Conservation (phyloP, 2,113 vertebrate genomes). For the Corydoras maculifer region DNA sequence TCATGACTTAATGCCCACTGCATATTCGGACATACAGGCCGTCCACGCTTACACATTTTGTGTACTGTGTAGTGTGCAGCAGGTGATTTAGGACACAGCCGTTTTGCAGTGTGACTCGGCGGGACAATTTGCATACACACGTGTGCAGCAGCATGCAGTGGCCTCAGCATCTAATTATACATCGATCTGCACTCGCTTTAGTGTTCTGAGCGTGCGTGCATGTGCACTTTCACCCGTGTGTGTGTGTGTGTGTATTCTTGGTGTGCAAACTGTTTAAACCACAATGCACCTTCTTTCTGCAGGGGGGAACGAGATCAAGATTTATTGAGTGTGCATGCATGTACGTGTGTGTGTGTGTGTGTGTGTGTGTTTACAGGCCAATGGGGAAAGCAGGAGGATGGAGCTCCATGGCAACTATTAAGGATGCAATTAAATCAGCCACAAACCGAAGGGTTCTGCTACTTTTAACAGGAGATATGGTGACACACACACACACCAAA, state of each 20-base stretch:
- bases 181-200: slow-evolving; percentile 18
- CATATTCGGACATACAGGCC: no score
- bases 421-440: slow-evolving; percentile 37
- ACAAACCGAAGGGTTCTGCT: slow-evolving; percentile 14
- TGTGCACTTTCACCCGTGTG: neutral
- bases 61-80: no score
- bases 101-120: slow-evolving; percentile 19
- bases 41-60: no score
- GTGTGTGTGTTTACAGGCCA: neutral
- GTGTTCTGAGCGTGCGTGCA: neutral
- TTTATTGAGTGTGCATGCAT: no score
- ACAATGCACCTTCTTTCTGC: no score
- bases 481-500: neutral
- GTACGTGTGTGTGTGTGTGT: slow-evolving; percentile 1
- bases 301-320: no score
- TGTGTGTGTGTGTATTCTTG: neutral
- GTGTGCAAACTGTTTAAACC: no score
- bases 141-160: slow-evolving; percentile 2
- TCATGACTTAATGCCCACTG: no score
- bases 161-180: no score
- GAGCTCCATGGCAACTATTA: slow-evolving; percentile 39
- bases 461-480: neutral
- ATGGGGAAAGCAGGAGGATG: neutral
- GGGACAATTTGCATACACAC: slow-evolving; percentile 18
- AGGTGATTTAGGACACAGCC: slow-evolving; percentile 1